These are phyloP conservation scores for Neoaliturus tenellus DNA, from an alignment of 2,888 invertebrate species.

Conservation along the genomic window DNA sequence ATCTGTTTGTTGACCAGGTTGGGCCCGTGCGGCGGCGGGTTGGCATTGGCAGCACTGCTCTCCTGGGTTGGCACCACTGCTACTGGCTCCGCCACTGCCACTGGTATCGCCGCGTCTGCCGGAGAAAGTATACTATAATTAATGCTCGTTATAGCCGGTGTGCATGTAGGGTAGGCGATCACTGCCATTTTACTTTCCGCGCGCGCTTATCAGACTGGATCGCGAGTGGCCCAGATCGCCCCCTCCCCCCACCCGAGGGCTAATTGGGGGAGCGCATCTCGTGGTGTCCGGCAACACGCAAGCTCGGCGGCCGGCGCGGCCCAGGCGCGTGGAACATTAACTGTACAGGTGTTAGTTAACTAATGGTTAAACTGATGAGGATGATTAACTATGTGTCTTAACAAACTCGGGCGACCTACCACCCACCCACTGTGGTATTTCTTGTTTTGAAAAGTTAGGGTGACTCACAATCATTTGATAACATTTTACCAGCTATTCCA, in stretches of 20 bases:
- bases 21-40: conserved; percentile 50
- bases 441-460: too few species aligned
- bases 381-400: neutral
- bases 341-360: neutral
- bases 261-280: neutral
- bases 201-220: conserved; percentile 50
- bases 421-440: too few species aligned
- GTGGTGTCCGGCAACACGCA: neutral
- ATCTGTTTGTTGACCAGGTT: conserved; percentile 88
- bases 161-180: conserved; percentile 51
- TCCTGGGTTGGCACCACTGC: conserved; percentile 44
- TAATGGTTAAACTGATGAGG: neutral
- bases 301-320: neutral
- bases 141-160: conserved; percentile 44
- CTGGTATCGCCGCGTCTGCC: conserved; percentile 11
- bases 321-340: neutral
- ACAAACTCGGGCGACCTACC: neutral
- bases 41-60: conserved; percentile 36
- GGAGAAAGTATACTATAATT: conserved; percentile 52
- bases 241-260: neutral
- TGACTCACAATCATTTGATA: too few species aligned
- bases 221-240: conserved; percentile 50
- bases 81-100: conserved; percentile 47
- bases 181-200: conserved; percentile 53
- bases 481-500: too few species aligned